Evolutionary conservation across 2,113 vertebrate genomes (phyloP).

Genomic region (Taurulus bubalis): DNA sequence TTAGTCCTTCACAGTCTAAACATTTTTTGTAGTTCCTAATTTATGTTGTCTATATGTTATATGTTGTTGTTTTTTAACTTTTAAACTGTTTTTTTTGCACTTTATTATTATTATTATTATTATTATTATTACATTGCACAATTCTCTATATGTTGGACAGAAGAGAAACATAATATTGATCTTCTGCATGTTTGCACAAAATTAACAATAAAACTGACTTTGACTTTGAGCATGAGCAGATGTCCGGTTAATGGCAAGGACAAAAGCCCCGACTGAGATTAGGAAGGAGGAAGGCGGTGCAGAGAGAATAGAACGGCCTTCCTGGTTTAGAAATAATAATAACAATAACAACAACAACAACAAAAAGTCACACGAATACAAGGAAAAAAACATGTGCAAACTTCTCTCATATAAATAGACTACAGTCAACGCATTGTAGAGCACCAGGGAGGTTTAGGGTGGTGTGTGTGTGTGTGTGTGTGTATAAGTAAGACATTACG

Average conservation of each 20-base stretch:
- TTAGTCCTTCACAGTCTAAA: too few species aligned
- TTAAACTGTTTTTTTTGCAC: too few species aligned
- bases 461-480: constrained; percentile 25
- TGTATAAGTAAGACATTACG: constrained; percentile 34
- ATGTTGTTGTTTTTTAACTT: too few species aligned
- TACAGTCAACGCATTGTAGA: constrained; percentile 79
- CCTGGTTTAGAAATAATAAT: constrained; percentile 67
- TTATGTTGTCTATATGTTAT: too few species aligned
- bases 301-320: constrained; percentile 48
- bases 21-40: too few species aligned
- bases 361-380: constrained; percentile 67
- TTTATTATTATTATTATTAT: too few species aligned
- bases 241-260: constrained; percentile 16
- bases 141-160: too few species aligned
- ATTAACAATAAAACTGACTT: too few species aligned
- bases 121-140: too few species aligned
- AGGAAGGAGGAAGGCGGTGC: constrained; percentile 33
- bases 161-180: too few species aligned
- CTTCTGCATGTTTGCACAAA: too few species aligned
- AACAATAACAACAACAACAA: constrained; percentile 55
- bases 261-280: constrained; percentile 32
- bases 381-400: constrained; percentile 79
- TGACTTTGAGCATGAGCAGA: constrained; percentile 38
- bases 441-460: constrained; percentile 83
- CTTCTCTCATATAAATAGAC: constrained; percentile 81